Evolutionary conservation across 2,888 invertebrate genomes (phyloP).

Genomic region (Listrodromus nycthemerus): DNA sequence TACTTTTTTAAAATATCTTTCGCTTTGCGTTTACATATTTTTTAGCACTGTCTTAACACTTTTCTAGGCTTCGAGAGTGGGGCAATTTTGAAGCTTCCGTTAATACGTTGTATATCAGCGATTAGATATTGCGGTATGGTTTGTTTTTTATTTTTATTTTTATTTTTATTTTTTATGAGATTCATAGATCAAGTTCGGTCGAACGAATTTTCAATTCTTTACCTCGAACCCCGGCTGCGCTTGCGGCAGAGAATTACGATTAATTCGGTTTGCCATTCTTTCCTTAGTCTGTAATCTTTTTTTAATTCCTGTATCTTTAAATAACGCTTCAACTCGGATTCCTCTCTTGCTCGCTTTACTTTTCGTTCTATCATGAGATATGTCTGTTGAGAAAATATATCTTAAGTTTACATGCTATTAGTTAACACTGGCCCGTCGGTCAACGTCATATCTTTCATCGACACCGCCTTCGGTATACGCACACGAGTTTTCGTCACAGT

Average conservation of each 20-base stretch:
- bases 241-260: slow-evolving; percentile 49
- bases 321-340: slow-evolving; percentile 64
- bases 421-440: slow-evolving; percentile 60
- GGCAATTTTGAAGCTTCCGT: slow-evolving; percentile 50
- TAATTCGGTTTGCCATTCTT: slow-evolving; percentile 29
- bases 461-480: not conserved
- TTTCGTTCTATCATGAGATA: slow-evolving; percentile 79
- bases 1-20: slow-evolving; percentile 7
- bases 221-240: slow-evolving; percentile 34
- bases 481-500: slow-evolving; percentile 12
- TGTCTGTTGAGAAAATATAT: slow-evolving; percentile 81
- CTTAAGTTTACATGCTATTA: slow-evolving; percentile 71
- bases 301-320: slow-evolving; percentile 61
- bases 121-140: not conserved
- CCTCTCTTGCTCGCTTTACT: slow-evolving; percentile 68
- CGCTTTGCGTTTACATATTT: slow-evolving; percentile 22
- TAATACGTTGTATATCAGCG: slow-evolving; percentile 25
- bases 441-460: slow-evolving; percentile 23
- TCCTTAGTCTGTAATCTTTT: slow-evolving; percentile 1
- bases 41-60: slow-evolving; percentile 24
- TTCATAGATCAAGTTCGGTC: slow-evolving; percentile 7
- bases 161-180: slow-evolving; percentile 12
- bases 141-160: not conserved
- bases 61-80: not conserved
- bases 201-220: slow-evolving; percentile 50